Evolutionary conservation across 2,113 vertebrate genomes (phyloP).

Genomic region (Bubalus kerabau): DNA sequence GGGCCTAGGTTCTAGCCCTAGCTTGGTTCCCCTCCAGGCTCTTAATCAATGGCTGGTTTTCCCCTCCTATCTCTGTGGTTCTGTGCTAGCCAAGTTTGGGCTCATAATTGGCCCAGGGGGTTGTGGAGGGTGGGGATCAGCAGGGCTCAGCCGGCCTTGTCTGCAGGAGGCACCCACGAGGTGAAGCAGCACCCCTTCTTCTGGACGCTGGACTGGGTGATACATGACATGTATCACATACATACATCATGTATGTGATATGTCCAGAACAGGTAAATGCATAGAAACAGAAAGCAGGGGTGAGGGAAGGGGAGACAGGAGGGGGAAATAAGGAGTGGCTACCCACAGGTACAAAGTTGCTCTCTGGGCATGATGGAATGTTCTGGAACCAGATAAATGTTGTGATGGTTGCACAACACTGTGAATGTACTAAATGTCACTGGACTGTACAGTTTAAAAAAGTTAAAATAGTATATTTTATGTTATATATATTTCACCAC

Average conservation of each 20-base stretch:
- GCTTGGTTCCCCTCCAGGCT: not conserved
- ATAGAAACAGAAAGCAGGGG: not conserved
- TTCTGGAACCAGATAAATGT: not conserved
- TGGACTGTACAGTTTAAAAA: not conserved
- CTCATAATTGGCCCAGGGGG: not conserved
- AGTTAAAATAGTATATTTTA: not conserved
- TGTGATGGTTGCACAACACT: not conserved
- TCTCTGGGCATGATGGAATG: not conserved
- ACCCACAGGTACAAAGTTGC: not conserved
- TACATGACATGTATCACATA: not conserved
- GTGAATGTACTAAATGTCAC: not conserved
- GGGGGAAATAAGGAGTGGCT: rapidly evolving
- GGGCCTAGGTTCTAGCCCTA: not conserved
- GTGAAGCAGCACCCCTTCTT: constrained; percentile 96
- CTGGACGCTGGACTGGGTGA: constrained; percentile 90
- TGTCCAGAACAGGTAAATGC: not conserved
- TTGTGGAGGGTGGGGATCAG: rapidly evolving
- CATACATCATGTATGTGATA: not conserved
- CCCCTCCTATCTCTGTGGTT: not conserved
- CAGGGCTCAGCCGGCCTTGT: rapidly evolving
- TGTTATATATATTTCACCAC: not conserved
- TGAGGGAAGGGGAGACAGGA: not conserved
- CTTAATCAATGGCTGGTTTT: not conserved
- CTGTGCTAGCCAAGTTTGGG: not conserved
- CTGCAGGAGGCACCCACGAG: constrained; percentile 87